Evolutionary conservation across 2,797 vertebrate genomes (phyloP), one percentile per base, ranked within the genome.

Genomic region (Darevskia nairensis): DNA sequence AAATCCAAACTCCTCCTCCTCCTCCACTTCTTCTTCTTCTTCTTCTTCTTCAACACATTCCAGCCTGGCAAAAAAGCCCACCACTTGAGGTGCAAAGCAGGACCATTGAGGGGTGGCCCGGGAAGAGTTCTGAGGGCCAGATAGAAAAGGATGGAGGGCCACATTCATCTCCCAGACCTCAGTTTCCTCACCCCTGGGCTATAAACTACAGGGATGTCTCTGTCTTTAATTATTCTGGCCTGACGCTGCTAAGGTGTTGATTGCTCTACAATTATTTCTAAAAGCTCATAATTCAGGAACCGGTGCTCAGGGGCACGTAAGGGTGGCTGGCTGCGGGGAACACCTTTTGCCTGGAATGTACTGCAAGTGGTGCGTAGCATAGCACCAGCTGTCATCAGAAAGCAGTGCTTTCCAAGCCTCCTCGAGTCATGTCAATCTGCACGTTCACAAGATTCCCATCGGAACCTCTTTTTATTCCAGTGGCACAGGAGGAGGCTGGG

Each of bases 321-420:
- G 80, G n/a, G 82, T 89, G 78, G 0, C 80, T 94, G 93, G 91
- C 94, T 95, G 78, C 89, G 84, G 90, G 94, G 91, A 94, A 89
- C 80, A 85, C 82, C 89, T 94, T 95, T 95, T 82, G 11, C 6
- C 61, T 80, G 90, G 85, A 91, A 78, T 1, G 11, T 5, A 55
- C 74, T 0, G 71, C 0, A 64, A 87, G 82, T 1, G 6, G 13
- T 21, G 82, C 35, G 39, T 68, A 78, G 55, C 32, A 72, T 32
- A 80, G 27, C 2, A 5, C 90, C 39, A 86, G 66, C 89, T 91
- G n/a, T 86, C 19, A 15, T 61, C 1, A 0, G 1, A 27, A 2
- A 1, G 21, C 72, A 35, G 89, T 0, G 0, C 23, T 86, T 66
- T 86, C 87, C 77, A 41, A 84, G 84, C 81, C 23, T 44, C 74